Conservation (phyloP, 2,888 invertebrate genomes). For the Myathropa florea region DNA sequence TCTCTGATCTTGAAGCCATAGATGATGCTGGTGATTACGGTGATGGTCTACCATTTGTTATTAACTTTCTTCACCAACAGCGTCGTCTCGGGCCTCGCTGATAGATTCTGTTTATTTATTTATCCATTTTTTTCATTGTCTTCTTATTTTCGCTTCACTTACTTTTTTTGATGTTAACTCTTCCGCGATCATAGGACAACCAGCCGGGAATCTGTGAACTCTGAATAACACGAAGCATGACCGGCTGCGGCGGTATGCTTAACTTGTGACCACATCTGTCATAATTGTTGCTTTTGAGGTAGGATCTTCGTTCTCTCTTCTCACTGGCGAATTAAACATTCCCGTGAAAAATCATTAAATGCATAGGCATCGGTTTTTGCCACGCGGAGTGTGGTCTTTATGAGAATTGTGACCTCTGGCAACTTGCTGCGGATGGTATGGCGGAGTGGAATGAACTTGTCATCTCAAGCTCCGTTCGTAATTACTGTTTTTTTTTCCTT, state of each 20-base stretch:
- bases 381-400: background rate
- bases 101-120: slow-evolving; percentile 6
- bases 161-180: background rate
- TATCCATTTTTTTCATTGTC: background rate
- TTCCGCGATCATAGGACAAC: background rate
- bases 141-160: background rate
- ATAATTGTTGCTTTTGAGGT: background rate
- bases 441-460: background rate
- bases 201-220: background rate
- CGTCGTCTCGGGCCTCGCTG: slow-evolving; percentile 32
- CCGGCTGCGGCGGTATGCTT: background rate
- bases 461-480: too few relatives aligned
- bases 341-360: slow-evolving; percentile 29
- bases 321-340: slow-evolving; percentile 28
- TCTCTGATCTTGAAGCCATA: slow-evolving; percentile 66
- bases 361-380: background rate
- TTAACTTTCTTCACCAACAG: slow-evolving; percentile 69
- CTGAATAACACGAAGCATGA: background rate
- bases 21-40: slow-evolving; percentile 60
- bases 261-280: background rate
- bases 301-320: background rate
- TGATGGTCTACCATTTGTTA: slow-evolving; percentile 66
- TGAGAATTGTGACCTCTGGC: slow-evolving; percentile 39
- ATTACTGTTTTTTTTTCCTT: too few relatives aligned
- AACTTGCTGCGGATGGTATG: slow-evolving; percentile 37